Conservation (phyloP, 2,888 invertebrate species). For the Catonia carolina region DNA sequence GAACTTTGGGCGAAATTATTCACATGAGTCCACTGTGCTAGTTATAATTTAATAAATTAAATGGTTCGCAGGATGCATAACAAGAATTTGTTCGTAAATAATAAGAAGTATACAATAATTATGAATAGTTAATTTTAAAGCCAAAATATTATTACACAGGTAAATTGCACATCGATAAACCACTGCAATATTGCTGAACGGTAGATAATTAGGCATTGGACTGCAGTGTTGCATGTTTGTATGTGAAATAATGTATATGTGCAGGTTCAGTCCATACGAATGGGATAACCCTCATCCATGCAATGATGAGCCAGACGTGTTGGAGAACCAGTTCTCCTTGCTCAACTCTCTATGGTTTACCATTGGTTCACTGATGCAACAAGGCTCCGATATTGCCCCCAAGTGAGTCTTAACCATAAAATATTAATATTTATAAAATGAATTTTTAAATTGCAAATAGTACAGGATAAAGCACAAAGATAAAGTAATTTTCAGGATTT, state of each 20-base stretch:
- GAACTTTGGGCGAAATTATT: too few species aligned
- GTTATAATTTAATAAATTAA: too few species aligned
- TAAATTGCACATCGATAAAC: too few species aligned
- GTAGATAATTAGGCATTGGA: constrained; percentile 17
- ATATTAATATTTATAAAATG: neutral
- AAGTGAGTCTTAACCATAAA: constrained; percentile 56
- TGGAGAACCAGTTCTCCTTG: constrained; percentile 86
- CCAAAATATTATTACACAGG: too few species aligned
- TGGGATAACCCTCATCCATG: constrained; percentile 85
- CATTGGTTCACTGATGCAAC: constrained; percentile 87
- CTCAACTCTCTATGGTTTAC: constrained; percentile 94
- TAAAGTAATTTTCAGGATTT: neutral
- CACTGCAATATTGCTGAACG: constrained; percentile 1
- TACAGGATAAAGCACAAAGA: neutral
- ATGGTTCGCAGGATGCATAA: too few species aligned
- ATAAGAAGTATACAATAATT: too few species aligned
- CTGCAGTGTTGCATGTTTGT: constrained; percentile 16
- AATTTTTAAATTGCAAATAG: neutral
- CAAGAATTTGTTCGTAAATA: too few species aligned
- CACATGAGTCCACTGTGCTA: too few species aligned
- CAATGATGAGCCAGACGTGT: constrained; percentile 74
- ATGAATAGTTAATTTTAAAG: too few species aligned
- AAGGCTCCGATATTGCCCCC: constrained; percentile 87
- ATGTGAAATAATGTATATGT: constrained; percentile 28
- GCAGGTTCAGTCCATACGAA: constrained; percentile 87